phyloP scores from a whole-genome alignment of 2,113 vertebrate genomes.

The Electrona antarctica region DNA sequence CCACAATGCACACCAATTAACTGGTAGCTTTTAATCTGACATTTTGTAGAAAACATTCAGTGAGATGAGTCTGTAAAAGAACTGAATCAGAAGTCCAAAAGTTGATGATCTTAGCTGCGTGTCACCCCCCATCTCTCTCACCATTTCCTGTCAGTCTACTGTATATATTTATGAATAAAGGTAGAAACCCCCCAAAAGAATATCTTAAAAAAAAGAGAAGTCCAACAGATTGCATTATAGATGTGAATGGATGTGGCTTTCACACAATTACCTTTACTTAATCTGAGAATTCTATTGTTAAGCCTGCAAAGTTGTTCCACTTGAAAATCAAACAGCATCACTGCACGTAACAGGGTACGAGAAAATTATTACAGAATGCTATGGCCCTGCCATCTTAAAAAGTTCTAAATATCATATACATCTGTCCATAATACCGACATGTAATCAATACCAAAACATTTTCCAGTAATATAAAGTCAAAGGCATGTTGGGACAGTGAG shows the following conservation, averaged over 20 bases:
- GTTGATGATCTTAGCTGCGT: too few relatives aligned
- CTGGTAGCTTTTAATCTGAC: not conserved
- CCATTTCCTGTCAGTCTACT: too few relatives aligned
- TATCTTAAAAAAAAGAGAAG: too few relatives aligned
- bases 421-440: conserved; percentile 6
- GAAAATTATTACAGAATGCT: not conserved
- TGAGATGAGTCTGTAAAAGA: too few relatives aligned
- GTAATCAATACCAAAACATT: conserved; percentile 1
- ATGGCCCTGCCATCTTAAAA: not conserved
- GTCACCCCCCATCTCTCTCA: too few relatives aligned
- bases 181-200: too few relatives aligned
- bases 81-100: too few relatives aligned
- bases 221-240: too few relatives aligned
- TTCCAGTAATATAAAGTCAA: not conserved
- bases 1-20: not conserved
- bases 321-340: not conserved
- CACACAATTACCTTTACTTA: too few relatives aligned
- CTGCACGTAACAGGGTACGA: too few relatives aligned
- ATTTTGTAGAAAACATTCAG: conserved; percentile 3
- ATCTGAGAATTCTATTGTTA: not conserved
- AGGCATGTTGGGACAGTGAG: not conserved
- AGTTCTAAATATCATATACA: not conserved
- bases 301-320: not conserved
- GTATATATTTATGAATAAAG: too few relatives aligned
- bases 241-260: too few relatives aligned